Evolutionary conservation across 2,888 invertebrate species (phyloP).

Genomic region (Eupithecia subumbrata): DNA sequence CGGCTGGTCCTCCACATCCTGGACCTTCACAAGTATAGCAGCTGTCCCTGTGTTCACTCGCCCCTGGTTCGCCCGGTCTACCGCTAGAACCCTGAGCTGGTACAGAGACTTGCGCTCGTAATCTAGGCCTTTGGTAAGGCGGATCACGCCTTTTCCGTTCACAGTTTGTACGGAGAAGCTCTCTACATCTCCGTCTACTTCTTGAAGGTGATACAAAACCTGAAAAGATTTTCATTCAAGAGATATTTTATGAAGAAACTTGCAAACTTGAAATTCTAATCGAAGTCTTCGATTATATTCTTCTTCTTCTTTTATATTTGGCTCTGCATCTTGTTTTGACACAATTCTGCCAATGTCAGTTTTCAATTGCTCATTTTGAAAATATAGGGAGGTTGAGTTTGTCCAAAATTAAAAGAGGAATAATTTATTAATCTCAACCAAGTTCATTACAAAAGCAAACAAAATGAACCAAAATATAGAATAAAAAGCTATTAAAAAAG

Average conservation of each 20-base stretch:
- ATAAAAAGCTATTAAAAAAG: no score
- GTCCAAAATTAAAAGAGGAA: no score
- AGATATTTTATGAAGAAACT: background rate
- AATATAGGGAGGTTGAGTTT: no score
- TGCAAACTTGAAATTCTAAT: no score
- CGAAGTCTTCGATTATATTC: no score
- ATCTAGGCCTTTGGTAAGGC: constrained; percentile 90
- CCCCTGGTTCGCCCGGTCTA: constrained; percentile 92
- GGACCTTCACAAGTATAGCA: constrained; percentile 91
- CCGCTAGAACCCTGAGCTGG: constrained; percentile 91
- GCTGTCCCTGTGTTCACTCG: constrained; percentile 95
- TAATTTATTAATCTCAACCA: no score
- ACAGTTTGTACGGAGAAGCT: constrained; percentile 92
- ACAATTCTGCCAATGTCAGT: no score
- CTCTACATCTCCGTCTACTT: constrained; percentile 90
- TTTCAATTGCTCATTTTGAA: no score
- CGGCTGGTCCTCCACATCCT: constrained; percentile 96
- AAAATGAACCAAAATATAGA: no score
- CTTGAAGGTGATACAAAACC: constrained; percentile 94
- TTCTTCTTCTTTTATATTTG: no score
- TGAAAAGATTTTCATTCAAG: constrained; percentile 50
- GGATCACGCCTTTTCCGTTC: constrained; percentile 93
- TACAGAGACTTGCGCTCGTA: constrained; percentile 94
- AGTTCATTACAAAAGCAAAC: no score
- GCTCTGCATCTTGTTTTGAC: no score